Percentiles rank a stretch among this genome's conserved stretches.
These are phyloP conservation scores for Rana temporaria DNA, from an alignment of 2,113 vertebrate genomes.

Conservation along the genomic window DNA sequence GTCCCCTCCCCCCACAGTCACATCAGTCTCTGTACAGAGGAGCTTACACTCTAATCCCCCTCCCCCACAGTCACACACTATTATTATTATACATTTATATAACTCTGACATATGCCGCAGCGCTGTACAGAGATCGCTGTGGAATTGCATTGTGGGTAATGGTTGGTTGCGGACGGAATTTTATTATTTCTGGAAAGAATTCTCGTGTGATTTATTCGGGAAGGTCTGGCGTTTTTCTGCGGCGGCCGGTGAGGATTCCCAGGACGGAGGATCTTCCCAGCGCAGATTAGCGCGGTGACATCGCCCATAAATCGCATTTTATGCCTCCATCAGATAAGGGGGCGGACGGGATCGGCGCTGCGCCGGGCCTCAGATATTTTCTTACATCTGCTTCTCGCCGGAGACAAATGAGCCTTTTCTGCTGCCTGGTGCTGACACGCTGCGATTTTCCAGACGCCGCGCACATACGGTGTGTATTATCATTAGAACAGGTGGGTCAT, in stretches of 20 bases:
- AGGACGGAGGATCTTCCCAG: not conserved
- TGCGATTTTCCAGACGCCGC: slow-evolving; percentile 72
- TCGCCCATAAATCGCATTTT: slow-evolving; percentile 30
- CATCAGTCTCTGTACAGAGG: too few species aligned
- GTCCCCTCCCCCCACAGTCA: too few species aligned
- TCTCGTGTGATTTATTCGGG: too few species aligned
- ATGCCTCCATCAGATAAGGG: slow-evolving; percentile 63
- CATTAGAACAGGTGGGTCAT: slow-evolving; percentile 88
- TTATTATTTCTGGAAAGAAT: too few species aligned
- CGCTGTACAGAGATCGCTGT: too few species aligned
- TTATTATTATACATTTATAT: not conserved
- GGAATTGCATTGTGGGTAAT: not conserved
- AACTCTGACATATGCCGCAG: too few species aligned
- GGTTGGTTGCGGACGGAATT: too few species aligned
- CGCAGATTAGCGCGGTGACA: slow-evolving; percentile 15
- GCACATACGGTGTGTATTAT: slow-evolving; percentile 82
- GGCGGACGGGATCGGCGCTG: slow-evolving; percentile 64
- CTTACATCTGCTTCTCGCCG: slow-evolving; percentile 62
- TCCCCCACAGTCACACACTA: too few species aligned
- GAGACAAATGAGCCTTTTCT: slow-evolving; percentile 65
- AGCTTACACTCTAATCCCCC: too few species aligned
- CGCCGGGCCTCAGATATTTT: slow-evolving; percentile 58
- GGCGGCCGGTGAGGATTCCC: too few species aligned
- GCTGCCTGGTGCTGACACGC: slow-evolving; percentile 65
- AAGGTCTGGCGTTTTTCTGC: too few species aligned